Percentiles rank a stretch among this genome's conserved stretches.
Evolutionary conservation across 2,113 vertebrate species (phyloP).

Genomic region (Carollia perspicillata): DNA sequence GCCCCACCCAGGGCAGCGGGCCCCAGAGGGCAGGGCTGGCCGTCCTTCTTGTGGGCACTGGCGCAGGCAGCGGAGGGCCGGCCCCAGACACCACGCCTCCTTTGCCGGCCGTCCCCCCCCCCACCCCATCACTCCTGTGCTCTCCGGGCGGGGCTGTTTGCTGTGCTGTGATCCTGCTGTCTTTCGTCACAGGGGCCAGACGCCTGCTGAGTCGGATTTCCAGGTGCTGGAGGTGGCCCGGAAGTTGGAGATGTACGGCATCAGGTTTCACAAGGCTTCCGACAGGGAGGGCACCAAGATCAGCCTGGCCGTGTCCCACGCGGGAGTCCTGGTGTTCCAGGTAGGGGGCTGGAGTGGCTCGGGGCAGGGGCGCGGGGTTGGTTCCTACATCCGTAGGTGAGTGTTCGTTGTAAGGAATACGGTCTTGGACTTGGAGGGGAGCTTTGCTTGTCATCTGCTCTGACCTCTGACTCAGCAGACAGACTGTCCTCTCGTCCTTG

Average conservation of each 20-base stretch:
- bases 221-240: slow-evolving; percentile 96
- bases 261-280: slow-evolving; percentile 92
- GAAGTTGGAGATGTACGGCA: slow-evolving; percentile 97
- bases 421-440: background rate
- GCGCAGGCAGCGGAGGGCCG: too few species aligned
- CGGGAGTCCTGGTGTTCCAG: slow-evolving; percentile 97
- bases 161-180: background rate
- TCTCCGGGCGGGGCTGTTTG: background rate
- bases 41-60: too few species aligned
- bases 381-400: too few species aligned
- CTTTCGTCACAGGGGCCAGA: slow-evolving; percentile 87
- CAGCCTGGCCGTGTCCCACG: slow-evolving; percentile 93
- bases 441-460: background rate
- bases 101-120: too few species aligned
- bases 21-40: too few species aligned
- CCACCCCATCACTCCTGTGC: background rate
- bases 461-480: accelerated
- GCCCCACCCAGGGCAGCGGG: too few species aligned
- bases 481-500: background rate
- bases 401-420: background rate
- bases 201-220: slow-evolving; percentile 96
- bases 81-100: too few species aligned
- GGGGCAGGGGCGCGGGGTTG: too few species aligned
- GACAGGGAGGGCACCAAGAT: slow-evolving; percentile 96
- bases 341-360: slow-evolving; percentile 76